Evolutionary conservation across 2,797 vertebrate species (phyloP).

Genomic region (Chelmon rostratus): DNA sequence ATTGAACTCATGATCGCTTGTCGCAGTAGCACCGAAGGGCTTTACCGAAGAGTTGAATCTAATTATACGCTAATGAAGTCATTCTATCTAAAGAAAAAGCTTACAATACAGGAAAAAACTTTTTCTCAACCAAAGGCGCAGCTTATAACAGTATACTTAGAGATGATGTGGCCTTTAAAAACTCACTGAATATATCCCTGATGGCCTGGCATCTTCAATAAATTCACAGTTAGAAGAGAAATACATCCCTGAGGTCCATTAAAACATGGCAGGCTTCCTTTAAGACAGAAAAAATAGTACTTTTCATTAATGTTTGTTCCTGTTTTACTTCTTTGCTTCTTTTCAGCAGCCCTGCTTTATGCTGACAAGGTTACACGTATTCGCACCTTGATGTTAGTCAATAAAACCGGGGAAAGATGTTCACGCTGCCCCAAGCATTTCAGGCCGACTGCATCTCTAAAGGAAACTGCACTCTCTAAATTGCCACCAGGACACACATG

Average conservation of each 20-base stretch:
- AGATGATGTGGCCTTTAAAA: slow-evolving; percentile 9
- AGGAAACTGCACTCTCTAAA: background rate
- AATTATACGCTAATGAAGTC: background rate
- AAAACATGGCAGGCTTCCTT: background rate
- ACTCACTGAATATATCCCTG: background rate
- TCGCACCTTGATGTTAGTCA: too few relatives aligned
- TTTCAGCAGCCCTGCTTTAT: background rate
- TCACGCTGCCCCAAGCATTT: background rate
- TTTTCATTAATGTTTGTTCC: background rate
- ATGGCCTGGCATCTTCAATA: slow-evolving; percentile 1
- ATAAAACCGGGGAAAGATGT: background rate
- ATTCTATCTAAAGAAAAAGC: background rate
- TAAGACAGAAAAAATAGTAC: background rate
- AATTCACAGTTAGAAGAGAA: background rate
- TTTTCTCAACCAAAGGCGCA: background rate
- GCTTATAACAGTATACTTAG: background rate
- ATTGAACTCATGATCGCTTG: slow-evolving; percentile 1
- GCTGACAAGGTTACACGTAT: background rate
- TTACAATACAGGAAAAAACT: too few relatives aligned
- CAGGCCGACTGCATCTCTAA: too few relatives aligned
- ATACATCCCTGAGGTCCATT: background rate
- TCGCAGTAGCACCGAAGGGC: background rate
- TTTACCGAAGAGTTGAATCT: slow-evolving; percentile 2
- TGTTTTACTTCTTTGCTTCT: background rate
- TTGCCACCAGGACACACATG: background rate